A percentile compares a stretch with the other conserved stretches of the same genome.
Evolutionary conservation across 1,140 invertebrate species (phyloP).

Genomic region (Brachionus asplanchnoidis): DNA sequence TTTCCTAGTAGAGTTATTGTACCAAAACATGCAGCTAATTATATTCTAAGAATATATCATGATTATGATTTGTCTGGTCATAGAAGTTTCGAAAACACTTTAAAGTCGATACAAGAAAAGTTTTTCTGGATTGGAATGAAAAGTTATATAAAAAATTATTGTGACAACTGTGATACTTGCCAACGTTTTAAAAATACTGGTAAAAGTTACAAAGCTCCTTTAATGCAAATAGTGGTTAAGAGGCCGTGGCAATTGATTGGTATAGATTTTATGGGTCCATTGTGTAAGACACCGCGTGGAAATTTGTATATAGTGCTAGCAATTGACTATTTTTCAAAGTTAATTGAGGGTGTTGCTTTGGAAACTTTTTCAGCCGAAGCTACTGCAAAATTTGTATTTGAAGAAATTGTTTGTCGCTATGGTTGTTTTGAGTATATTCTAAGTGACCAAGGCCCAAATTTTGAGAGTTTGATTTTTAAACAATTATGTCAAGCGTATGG

Average conservation of each 20-base stretch:
- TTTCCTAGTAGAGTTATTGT: too few relatives aligned
- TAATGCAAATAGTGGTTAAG: neutral
- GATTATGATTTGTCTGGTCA: too few relatives aligned
- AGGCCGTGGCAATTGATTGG: neutral
- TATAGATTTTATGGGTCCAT: constrained; percentile 49
- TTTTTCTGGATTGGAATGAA: too few relatives aligned
- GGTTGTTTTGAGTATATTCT: neutral
- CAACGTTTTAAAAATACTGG: too few relatives aligned
- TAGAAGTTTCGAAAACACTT: too few relatives aligned
- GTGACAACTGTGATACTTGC: too few relatives aligned
- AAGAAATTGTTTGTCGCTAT: neutral
- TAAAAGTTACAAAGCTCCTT: neutral
- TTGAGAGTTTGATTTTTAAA: neutral
- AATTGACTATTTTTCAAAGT: constrained; percentile 50
- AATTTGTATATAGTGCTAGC: constrained; percentile 47
- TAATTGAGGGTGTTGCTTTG: constrained; percentile 45
- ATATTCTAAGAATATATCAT: too few relatives aligned
- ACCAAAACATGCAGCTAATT: too few relatives aligned
- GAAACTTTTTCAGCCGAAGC: constrained; percentile 25
- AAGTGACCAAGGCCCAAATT: neutral
- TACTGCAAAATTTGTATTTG: neutral
- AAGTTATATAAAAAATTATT: too few relatives aligned
- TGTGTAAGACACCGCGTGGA: constrained; percentile 44
- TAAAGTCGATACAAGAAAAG: too few relatives aligned
- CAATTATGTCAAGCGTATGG: constrained; percentile 37